Conservation (phyloP, 2,113 vertebrate genomes). For the Aplodontia rufa region DNA sequence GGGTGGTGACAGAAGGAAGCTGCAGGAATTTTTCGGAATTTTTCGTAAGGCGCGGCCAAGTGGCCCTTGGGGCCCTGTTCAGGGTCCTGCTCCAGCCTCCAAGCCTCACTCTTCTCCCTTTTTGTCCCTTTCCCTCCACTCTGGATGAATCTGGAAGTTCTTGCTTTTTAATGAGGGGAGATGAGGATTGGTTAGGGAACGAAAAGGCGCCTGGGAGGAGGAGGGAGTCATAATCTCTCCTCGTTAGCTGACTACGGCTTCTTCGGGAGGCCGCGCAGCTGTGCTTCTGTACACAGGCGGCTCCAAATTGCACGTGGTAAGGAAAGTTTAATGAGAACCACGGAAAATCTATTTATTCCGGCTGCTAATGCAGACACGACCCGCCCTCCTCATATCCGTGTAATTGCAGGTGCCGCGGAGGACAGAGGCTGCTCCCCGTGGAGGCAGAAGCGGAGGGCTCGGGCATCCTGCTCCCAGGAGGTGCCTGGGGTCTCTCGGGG, state of each 20-base stretch:
- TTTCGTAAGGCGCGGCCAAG: neutral
- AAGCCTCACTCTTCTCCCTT: fast-evolving
- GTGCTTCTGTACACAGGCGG: constrained; percentile 64
- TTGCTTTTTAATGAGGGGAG: neutral
- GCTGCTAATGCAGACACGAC: constrained; percentile 5
- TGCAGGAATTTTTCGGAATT: too few species aligned
- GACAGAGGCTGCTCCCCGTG: neutral
- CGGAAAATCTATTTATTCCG: constrained; percentile 70
- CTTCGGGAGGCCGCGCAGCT: constrained; percentile 80
- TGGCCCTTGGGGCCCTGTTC: neutral
- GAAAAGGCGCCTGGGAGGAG: constrained; percentile 39
- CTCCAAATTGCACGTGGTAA: constrained; percentile 16
- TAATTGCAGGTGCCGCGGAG: constrained; percentile 22
- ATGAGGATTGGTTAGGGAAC: neutral
- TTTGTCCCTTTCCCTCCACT: neutral
- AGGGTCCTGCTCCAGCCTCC: neutral
- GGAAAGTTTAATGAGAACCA: constrained; percentile 67
- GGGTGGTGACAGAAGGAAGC: too few species aligned
- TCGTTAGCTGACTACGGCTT: constrained; percentile 81
- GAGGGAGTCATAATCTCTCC: constrained; percentile 71
- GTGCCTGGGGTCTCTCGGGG: neutral
- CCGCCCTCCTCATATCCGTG: constrained; percentile 14
- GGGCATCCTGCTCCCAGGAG: neutral
- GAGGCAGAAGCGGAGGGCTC: constrained; percentile 41
- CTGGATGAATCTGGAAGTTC: neutral